Percentiles rank a stretch among this genome's conserved stretches.
Evolutionary conservation across 2,888 invertebrate species (phyloP).

Genomic region (Lepidocyrtoides sp.): DNA sequence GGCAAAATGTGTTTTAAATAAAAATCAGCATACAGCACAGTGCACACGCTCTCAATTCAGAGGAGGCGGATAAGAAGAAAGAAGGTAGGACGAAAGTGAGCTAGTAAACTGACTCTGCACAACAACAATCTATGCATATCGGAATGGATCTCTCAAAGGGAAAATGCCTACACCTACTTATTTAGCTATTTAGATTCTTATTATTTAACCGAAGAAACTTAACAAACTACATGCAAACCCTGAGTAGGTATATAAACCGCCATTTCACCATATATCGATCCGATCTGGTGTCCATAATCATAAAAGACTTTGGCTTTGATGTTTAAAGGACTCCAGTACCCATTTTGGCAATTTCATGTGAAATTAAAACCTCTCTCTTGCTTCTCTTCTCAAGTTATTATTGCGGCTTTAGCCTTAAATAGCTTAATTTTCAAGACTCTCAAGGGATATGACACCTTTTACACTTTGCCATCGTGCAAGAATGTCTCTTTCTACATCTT

Average conservation of each 20-base stretch:
- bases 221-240: too few relatives aligned
- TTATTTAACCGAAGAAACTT: too few relatives aligned
- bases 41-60: neutral
- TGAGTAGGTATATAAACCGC: neutral
- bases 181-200: too few relatives aligned
- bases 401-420: neutral
- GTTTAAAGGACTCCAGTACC: neutral
- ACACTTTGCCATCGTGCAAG: neutral
- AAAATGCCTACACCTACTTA: neutral
- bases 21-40: neutral
- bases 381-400: neutral
- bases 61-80: too few relatives aligned
- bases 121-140: neutral
- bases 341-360: constrained; percentile 16
- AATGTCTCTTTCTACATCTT: neutral
- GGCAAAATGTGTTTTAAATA: neutral
- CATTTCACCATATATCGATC: neutral
- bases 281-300: constrained; percentile 23
- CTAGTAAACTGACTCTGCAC: too few relatives aligned
- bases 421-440: constrained; percentile 25
- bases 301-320: neutral
- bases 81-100: too few relatives aligned
- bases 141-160: neutral
- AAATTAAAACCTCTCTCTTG: constrained; percentile 4
- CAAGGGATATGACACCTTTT: neutral